phyloP scores from a whole-genome alignment of 64 coral and sea anemone genomes.

The Acropora tenuis region DNA sequence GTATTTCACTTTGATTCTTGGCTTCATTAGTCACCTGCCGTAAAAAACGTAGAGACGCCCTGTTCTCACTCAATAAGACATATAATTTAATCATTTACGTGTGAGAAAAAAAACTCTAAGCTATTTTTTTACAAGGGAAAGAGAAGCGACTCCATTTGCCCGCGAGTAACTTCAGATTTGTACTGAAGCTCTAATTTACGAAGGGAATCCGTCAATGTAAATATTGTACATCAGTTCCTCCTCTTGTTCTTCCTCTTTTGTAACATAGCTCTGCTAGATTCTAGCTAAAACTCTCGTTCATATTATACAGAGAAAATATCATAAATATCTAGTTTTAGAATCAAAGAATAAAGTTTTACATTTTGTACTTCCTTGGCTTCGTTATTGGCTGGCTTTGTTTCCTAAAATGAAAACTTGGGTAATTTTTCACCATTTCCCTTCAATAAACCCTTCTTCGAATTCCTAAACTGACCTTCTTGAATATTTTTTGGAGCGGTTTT shows the following conservation, averaged over 20 bases:
- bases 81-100: neutral
- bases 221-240: constrained; percentile 16
- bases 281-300: constrained; percentile 35
- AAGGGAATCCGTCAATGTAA: constrained; percentile 18
- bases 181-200: constrained; percentile 25
- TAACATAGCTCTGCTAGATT: constrained; percentile 35
- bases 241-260: constrained; percentile 33
- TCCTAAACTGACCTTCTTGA: no score
- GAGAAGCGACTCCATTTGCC: neutral
- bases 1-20: neutral
- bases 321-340: constrained; percentile 59
- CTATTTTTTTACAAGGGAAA: constrained; percentile 49
- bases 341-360: constrained; percentile 54
- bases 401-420: no score
- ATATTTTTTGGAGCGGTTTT: no score
- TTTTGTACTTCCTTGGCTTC: constrained; percentile 9
- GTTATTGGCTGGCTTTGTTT: neutral
- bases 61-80: neutral
- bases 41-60: neutral
- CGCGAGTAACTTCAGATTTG: constrained; percentile 34
- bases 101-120: constrained; percentile 32
- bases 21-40: neutral
- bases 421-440: no score
- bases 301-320: constrained; percentile 58
- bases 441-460: no score